These are phyloP conservation scores for Pygoscelis adeliae DNA, from an alignment of 2,113 vertebrate genomes.

Conservation along the genomic window DNA sequence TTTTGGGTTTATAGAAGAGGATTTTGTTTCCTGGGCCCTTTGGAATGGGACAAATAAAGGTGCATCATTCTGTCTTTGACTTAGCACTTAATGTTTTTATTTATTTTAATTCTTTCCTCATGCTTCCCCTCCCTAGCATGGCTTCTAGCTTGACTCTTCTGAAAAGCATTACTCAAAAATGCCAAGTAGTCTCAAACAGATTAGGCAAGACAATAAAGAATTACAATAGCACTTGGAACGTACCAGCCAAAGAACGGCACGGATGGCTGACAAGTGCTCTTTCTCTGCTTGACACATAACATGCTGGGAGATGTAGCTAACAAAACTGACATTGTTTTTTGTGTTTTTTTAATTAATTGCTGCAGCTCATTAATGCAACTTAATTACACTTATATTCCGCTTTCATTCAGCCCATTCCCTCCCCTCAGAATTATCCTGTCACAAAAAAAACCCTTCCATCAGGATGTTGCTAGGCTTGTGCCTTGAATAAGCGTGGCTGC, in stretches of 20 bases:
- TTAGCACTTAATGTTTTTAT: background rate
- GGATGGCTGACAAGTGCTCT: background rate
- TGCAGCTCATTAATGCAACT: slow-evolving; percentile 39
- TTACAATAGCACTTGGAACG: background rate
- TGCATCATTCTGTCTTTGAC: background rate
- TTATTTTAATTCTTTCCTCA: background rate
- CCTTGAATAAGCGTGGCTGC: background rate
- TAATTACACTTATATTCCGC: background rate
- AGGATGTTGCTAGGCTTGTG: background rate
- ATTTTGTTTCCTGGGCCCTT: background rate
- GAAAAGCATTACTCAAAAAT: background rate
- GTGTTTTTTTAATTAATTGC: slow-evolving; percentile 11
- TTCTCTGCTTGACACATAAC: background rate
- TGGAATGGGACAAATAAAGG: background rate
- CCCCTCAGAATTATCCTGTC: background rate
- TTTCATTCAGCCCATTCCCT: background rate
- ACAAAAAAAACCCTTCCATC: background rate
- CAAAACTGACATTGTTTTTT: background rate
- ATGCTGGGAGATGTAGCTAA: background rate
- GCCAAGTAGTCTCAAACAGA: background rate
- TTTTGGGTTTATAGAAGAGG: background rate
- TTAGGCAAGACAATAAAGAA: background rate
- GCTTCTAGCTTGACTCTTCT: background rate
- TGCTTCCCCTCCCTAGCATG: background rate
- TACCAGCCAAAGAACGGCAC: background rate